Evolutionary conservation across 2,113 vertebrate genomes (phyloP).

Genomic region (mouse (Mus musculus)): DNA sequence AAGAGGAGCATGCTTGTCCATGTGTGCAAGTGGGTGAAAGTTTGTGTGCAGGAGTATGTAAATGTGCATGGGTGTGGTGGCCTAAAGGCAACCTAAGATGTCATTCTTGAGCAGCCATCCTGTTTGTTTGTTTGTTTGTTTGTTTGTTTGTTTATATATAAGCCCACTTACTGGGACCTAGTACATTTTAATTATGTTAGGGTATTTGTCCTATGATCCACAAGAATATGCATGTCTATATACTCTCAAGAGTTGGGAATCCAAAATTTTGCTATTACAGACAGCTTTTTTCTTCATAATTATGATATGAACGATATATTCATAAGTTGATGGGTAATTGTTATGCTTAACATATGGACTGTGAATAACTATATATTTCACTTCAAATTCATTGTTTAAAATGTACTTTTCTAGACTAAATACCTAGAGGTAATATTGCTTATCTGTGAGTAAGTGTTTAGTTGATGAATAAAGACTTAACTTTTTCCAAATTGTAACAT

Average conservation of each 20-base stretch:
- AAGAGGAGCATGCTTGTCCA: neutral
- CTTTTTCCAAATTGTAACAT: neutral
- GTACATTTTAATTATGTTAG: neutral
- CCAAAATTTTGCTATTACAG: neutral
- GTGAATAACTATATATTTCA: neutral
- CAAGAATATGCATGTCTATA: neutral
- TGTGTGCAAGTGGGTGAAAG: neutral
- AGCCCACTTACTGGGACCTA: neutral
- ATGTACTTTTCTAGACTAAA: neutral
- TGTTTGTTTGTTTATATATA: too few species aligned
- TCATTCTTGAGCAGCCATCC: neutral
- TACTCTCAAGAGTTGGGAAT: neutral
- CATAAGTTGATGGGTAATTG: neutral
- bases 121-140: neutral
- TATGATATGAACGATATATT: too few species aligned
- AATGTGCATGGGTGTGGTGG: neutral
- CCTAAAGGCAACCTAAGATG: neutral
- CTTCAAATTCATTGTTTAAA: neutral
- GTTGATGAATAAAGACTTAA: neutral
- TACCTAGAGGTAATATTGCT: neutral
- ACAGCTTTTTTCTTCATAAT: neutral
- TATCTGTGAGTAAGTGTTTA: neutral
- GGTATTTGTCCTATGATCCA: too few species aligned
- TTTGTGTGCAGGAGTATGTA: neutral
- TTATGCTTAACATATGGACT: neutral